Conservation (phyloP, 2,797 vertebrate species). For the Lycodopsis pacificus region DNA sequence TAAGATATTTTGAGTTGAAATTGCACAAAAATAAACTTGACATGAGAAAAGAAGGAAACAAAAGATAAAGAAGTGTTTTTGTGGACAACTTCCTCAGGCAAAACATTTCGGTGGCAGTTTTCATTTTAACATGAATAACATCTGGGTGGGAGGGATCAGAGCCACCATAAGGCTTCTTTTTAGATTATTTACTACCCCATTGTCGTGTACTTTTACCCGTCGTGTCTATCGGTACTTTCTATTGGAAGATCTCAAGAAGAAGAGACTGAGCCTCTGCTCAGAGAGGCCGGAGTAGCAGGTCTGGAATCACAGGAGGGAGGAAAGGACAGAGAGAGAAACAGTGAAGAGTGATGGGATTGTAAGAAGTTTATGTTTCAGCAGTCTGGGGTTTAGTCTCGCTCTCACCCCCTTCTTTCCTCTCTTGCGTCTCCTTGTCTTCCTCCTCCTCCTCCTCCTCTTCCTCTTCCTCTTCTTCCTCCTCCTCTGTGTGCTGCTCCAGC, state of each 20-base stretch:
- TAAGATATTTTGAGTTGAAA: constrained; percentile 28
- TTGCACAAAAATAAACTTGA: constrained; percentile 34
- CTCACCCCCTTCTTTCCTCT: constrained; percentile 76
- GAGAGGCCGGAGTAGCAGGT: constrained; percentile 67
- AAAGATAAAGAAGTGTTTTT: constrained; percentile 10
- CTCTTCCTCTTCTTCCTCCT: constrained; percentile 86
- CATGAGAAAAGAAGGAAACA: background rate
- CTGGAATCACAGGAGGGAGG: constrained; percentile 69
- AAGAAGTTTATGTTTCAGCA: constrained; percentile 90
- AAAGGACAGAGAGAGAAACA: constrained; percentile 41
- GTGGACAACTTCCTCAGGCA: constrained; percentile 65
- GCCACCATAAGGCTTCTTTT: constrained; percentile 74
- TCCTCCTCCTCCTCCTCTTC: constrained; percentile 86
- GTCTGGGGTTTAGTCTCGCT: constrained; percentile 83
- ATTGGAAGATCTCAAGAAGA: constrained; percentile 86
- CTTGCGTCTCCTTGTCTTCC: constrained; percentile 85
- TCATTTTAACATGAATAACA: constrained; percentile 58
- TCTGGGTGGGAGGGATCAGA: constrained; percentile 58
- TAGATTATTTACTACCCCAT: constrained; percentile 33
- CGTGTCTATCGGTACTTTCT: constrained; percentile 61
- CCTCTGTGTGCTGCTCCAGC: constrained; percentile 98
- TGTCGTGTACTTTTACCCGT: constrained; percentile 64
- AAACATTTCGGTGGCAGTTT: constrained; percentile 58
- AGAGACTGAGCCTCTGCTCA: constrained; percentile 81
- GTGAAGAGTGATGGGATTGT: constrained; percentile 52